Evolutionary conservation across 2,113 vertebrate species (phyloP).

Genomic region (Chloroceryle aenea): DNA sequence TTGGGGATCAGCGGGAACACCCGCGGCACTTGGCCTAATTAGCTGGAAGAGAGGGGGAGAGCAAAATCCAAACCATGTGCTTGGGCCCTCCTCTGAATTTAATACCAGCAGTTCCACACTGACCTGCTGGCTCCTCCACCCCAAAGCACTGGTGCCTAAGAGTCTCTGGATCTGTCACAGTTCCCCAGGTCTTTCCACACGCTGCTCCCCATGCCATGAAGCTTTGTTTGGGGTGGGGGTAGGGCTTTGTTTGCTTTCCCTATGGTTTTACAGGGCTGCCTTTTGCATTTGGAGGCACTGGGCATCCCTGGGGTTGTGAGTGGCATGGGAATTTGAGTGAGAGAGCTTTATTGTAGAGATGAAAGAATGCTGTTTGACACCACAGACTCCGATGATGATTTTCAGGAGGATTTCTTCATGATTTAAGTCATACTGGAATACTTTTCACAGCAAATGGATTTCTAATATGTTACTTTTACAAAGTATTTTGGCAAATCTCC

Average conservation of each 20-base stretch:
- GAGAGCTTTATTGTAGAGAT: neutral
- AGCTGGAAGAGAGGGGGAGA: neutral
- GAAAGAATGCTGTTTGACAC: neutral
- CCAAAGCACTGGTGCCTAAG: neutral
- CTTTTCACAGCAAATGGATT: neutral
- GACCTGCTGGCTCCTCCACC: neutral
- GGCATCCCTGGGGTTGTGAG: neutral
- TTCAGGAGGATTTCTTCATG: neutral
- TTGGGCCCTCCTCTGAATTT: neutral
- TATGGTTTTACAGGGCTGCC: neutral
- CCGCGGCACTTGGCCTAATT: conserved; percentile 28
- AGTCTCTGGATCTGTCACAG: neutral
- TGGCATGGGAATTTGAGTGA: neutral
- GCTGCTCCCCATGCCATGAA: neutral
- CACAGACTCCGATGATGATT: neutral
- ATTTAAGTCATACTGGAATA: neutral
- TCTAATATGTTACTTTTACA: neutral
- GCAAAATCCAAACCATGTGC: conserved; percentile 8
- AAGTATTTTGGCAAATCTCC: neutral
- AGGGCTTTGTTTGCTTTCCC: neutral
- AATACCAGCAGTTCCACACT: neutral
- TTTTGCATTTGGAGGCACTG: neutral
- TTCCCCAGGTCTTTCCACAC: neutral
- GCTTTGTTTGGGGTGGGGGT: neutral
- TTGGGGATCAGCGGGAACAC: neutral